Evolutionary conservation across 2,113 vertebrate species (phyloP).

Genomic region (Suncus etruscus): DNA sequence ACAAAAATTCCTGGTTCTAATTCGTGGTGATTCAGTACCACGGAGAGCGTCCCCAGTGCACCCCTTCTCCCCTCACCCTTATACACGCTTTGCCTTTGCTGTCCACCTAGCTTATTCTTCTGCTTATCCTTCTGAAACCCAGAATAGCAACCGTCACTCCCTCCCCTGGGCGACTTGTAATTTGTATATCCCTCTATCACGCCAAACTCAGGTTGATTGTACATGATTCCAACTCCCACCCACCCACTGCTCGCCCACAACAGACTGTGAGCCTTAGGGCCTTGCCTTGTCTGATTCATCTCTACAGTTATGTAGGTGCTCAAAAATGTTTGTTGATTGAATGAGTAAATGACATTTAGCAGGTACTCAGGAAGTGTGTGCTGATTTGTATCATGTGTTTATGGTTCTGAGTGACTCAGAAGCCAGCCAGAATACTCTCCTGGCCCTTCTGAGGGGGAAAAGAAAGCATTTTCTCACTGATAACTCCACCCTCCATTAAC

Average conservation of each 20-base stretch:
- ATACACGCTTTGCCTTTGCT: neutral
- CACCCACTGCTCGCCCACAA: neutral
- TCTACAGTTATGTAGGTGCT: constrained; percentile 24
- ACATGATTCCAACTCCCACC: neutral
- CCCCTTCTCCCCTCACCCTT: neutral
- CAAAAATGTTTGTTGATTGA: constrained; percentile 78
- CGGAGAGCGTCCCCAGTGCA: constrained; percentile 70
- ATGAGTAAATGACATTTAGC: constrained; percentile 80
- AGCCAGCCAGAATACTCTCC: constrained; percentile 55
- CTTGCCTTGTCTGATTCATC: constrained; percentile 68
- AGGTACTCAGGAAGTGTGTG: constrained; percentile 71
- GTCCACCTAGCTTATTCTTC: neutral
- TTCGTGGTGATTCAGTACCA: constrained; percentile 72
- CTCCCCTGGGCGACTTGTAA: constrained; percentile 24
- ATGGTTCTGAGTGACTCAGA: constrained; percentile 69
- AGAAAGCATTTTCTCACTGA: constrained; percentile 54
- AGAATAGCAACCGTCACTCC: constrained; percentile 7
- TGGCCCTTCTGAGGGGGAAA: constrained; percentile 46
- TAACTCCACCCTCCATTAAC: constrained; percentile 39
- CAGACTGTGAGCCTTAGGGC: neutral
- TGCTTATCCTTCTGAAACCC: constrained; percentile 20
- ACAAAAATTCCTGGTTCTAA: constrained; percentile 24
- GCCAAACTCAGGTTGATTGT: constrained; percentile 34
- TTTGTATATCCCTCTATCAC: neutral
- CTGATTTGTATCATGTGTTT: constrained; percentile 68